These are phyloP conservation scores for Hydrotaea diabolus DNA, from an alignment of 2,888 invertebrate species.

Conservation along the genomic window DNA sequence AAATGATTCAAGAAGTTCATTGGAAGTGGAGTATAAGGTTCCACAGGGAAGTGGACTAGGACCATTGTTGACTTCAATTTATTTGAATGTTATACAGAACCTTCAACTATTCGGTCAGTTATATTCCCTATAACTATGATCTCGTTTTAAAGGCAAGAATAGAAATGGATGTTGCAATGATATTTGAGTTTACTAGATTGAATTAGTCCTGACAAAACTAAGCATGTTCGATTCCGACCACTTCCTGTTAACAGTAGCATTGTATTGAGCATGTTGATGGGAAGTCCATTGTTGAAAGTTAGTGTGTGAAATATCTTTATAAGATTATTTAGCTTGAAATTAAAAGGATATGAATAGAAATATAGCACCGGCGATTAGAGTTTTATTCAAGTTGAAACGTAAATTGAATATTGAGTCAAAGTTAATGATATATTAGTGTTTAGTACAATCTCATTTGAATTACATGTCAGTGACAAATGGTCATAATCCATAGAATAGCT, in stretches of 20 bases:
- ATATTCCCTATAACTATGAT: background rate
- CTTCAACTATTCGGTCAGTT: constrained; percentile 3
- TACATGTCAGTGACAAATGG: background rate
- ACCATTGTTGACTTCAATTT: background rate
- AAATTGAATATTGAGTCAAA: background rate
- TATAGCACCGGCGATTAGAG: too few species aligned
- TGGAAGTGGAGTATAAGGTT: background rate
- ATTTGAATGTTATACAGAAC: constrained; percentile 5
- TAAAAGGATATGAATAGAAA: too few species aligned
- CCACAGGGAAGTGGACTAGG: constrained; percentile 14
- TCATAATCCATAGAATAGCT: background rate
- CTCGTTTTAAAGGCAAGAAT: background rate
- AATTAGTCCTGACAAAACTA: background rate
- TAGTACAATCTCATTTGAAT: background rate
- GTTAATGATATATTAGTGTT: background rate
- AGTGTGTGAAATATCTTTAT: too few species aligned
- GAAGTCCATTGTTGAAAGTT: too few species aligned
- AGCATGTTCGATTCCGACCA: background rate
- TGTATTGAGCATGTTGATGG: too few species aligned
- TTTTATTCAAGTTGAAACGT: too few species aligned
- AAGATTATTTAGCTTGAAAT: too few species aligned
- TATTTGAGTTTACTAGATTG: background rate
- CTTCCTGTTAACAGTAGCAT: too few species aligned
- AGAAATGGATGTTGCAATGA: background rate
- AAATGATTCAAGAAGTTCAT: background rate